These are phyloP conservation scores for Hydropotes inermis DNA, from an alignment of 2,113 vertebrate species.

Conservation along the genomic window DNA sequence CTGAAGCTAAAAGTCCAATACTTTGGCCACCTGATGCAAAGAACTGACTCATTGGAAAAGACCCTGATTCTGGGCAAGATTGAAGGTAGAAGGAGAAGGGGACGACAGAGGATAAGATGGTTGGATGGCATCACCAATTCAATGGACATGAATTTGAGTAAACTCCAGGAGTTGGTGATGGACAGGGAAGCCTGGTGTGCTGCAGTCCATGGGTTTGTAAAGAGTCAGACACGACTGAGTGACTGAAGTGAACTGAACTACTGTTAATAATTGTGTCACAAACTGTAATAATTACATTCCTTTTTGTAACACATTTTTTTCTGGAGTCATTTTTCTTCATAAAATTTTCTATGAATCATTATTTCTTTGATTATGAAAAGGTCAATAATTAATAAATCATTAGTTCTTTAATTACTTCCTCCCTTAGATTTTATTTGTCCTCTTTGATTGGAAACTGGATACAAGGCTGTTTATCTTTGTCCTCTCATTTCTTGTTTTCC, in stretches of 20 bases:
- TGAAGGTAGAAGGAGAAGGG: background rate
- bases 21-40: background rate
- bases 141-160: background rate
- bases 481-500: background rate
- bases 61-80: background rate
- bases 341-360: background rate
- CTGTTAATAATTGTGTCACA: background rate
- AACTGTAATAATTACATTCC: background rate
- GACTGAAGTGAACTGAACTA: background rate
- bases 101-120: background rate
- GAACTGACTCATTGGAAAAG: background rate
- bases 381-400: background rate
- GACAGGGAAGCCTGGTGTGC: background rate
- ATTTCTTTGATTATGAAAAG: background rate
- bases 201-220: background rate
- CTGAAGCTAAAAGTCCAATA: background rate
- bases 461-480: background rate
- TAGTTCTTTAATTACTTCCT: background rate
- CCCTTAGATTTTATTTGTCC: background rate
- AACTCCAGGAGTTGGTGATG: background rate
- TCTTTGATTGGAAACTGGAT: background rate
- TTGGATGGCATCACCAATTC: background rate
- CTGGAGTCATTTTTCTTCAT: background rate
- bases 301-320: background rate
- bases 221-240: fast-evolving